Evolutionary conservation across 2,113 vertebrate species (phyloP).

Genomic region (Gulo gulo): DNA sequence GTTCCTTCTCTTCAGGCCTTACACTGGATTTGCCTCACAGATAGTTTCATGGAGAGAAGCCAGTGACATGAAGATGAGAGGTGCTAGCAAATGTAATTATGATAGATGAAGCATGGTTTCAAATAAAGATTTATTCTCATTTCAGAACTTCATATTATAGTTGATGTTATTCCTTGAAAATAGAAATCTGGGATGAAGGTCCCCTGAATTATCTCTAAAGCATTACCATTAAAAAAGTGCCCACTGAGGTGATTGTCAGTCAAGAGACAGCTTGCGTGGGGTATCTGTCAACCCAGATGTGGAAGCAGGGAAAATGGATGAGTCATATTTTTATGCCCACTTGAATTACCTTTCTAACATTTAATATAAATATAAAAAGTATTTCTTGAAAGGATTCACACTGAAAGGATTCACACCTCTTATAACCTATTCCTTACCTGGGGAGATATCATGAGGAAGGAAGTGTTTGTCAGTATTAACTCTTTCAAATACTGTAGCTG

Average conservation of each 20-base stretch:
- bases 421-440: background rate
- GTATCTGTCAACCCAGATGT: background rate
- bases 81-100: background rate
- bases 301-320: background rate
- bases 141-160: constrained; percentile 59
- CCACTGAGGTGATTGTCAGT: background rate
- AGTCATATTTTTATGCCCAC: background rate
- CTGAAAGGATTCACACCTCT: background rate
- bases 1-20: background rate
- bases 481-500: constrained; percentile 4
- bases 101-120: background rate
- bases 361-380: background rate
- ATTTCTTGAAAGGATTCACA: background rate
- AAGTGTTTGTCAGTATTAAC: background rate
- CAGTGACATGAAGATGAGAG: background rate
- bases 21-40: background rate
- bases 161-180: constrained; percentile 61
- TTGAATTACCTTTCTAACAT: background rate
- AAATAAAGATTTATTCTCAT: constrained; percentile 29
- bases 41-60: background rate
- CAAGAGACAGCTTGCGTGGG: background rate
- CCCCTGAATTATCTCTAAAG: background rate
- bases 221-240: background rate
- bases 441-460: no score
- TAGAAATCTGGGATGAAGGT: background rate